Base-by-base conservation (phyloP, 2,888 invertebrate species). In the Oasisia sp. region DNA sequence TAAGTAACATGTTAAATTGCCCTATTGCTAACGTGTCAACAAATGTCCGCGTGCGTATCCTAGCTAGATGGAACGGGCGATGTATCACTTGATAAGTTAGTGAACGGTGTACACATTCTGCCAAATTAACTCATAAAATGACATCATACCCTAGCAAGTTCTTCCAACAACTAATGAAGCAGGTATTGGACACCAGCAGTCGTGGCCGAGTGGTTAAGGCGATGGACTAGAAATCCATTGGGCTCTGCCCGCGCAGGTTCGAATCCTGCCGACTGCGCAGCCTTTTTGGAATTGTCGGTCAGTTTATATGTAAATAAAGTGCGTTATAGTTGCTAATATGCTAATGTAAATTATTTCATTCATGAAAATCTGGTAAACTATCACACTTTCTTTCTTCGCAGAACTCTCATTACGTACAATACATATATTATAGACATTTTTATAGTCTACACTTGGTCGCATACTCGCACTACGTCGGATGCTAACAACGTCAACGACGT, bases 121-220 rank as follows among this genome's bases (percentile, higher is more conserved):
- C 27, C 27, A 14, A 74, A 19, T 74, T 19, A 27, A 27, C 74
- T n/a, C n/a, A 4, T 4, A 74, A 27, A n/a, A 74, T 74, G 74
- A 27, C 27, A 74, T 74, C 27, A 27, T 19, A 74, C 1, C 74
- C 5, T 74, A n/a, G 19, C 27, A 19, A 74, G 27, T n/a, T 74
- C 27, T 74, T 27, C 27, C 27, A 27, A 74, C 74, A n/a, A 27
- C 74, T 27, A n/a, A 27, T 27, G 74, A 74, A 74, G 27, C n/a
- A 19, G 0, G 0, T 0, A 0, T 74, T 0, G 5, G 27, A 5
- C 74, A 74, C 27, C 0, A 27, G 74, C 74, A 74, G 74, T 74
- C 74, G 74, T 74, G 74, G 74, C 74, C 74, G 74, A 74, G 74
- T 74, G 74, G 74, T 74, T 74, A 74, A 74, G 74, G 74, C 74